These are phyloP conservation scores for Hippocampus abdominalis DNA, from an alignment of 2,113 vertebrate genomes.

Conservation along the genomic window DNA sequence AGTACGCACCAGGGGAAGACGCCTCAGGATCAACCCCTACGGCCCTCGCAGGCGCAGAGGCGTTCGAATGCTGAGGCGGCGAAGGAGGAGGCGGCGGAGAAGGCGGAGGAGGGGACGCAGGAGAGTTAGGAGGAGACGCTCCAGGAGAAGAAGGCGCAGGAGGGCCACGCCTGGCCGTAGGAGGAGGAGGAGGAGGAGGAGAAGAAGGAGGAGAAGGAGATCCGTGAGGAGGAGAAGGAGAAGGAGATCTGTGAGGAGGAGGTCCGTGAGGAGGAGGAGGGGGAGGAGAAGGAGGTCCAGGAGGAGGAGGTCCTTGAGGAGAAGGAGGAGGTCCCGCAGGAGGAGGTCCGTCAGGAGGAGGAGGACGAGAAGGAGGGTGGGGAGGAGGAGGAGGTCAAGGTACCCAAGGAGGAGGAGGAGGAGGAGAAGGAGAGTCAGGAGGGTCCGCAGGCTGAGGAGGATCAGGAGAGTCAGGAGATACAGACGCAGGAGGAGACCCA, in stretches of 20 bases:
- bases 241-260: not conserved
- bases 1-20: slow-evolving; percentile 53
- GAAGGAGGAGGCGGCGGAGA: not conserved
- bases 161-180: not conserved
- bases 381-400: not conserved
- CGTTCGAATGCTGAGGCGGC: not conserved
- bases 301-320: not conserved
- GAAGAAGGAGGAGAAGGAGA: not conserved
- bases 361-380: not conserved
- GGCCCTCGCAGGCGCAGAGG: not conserved
- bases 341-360: not conserved
- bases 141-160: not conserved
- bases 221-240: not conserved
- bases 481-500: not conserved
- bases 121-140: not conserved
- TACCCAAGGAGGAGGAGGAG: not conserved
- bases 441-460: not conserved
- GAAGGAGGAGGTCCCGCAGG: slow-evolving; percentile 2
- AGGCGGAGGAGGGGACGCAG: not conserved
- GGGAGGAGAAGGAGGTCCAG: not conserved
- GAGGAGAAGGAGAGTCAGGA: not conserved
- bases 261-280: not conserved
- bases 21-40: slow-evolving; percentile 46
- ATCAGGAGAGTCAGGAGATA: not conserved
- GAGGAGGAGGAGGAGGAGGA: not conserved